Base-by-base conservation (phyloP, 1,140 invertebrate species). In the Plectrocnemia conspersa region DNA sequence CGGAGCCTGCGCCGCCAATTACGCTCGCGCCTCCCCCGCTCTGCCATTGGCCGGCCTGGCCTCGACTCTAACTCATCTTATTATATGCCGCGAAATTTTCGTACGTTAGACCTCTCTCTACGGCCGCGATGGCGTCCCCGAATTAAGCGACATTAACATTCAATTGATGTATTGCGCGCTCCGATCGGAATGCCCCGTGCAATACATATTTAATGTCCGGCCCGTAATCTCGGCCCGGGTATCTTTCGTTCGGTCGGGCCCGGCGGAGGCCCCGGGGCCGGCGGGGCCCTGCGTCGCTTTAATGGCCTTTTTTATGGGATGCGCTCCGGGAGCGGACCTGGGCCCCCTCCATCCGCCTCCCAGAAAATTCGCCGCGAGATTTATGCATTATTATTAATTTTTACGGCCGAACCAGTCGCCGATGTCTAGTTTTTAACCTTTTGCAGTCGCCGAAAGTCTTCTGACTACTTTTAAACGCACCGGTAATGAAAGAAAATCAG, bases 111-210 rank as follows among this genome's bases (percentile, higher is more conserved):
- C 42, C 19, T 23, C n/a, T 7, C n/a, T 21, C 11, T 11, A 5
- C 25, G 4, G 23, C n/a, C 44, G 18, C 24, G 3, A 7, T 16
- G 16, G 9, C 13, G 2, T 47, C 44, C 36, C 38, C 36, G 45
- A 60, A 60, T 60, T 60, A 60, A 56, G 49, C 49, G 54, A 42
- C 54, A 60, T 60, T 60, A 60, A 54, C 54, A 60, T 60, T 60
- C 58, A 56, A 56, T 56, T 24, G 58, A 36, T 53, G 58, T 41
- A 47, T 10, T 33, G 42, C 18, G 3, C 40, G 13, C 29, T 16
- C 18, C 29, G 24, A 23, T 47, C 24, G 52, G 33, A 54, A 50
- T 50, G 25, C 42, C 35, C 18, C 45, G 32, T 40, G 22, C 35
- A 29, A 42, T 56, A 56, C 54, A 56, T 56, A 49, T 49, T 49